These are phyloP conservation scores for Drosophila kohkoa DNA, from an alignment of 1,140 invertebrate genomes.

Conservation along the genomic window DNA sequence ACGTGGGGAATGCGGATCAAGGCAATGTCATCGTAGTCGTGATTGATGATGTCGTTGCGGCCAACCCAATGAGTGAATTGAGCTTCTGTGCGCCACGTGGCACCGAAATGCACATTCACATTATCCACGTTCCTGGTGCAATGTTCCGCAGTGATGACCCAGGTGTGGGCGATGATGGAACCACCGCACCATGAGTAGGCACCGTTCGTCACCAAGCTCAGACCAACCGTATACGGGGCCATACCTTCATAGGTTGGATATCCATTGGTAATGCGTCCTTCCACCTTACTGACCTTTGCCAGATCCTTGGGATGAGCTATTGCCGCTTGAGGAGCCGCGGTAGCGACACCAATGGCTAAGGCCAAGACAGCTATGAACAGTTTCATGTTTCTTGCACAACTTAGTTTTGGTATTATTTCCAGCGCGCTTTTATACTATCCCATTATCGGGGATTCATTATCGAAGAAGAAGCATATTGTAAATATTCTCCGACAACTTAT, in stretches of 20 bases:
- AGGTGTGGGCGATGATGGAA: slow-evolving; percentile 85
- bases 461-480: slow-evolving; percentile 2
- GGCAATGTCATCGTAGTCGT: slow-evolving; percentile 48
- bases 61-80: slow-evolving; percentile 44
- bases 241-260: slow-evolving; percentile 71
- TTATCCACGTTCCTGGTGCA: slow-evolving; percentile 72
- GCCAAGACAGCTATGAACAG: slow-evolving; percentile 50
- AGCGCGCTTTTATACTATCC: slow-evolving; percentile 15
- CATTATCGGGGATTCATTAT: slow-evolving; percentile 11
- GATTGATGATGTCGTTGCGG: slow-evolving; percentile 35
- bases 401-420: not conserved
- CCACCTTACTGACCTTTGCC: slow-evolving; percentile 19
- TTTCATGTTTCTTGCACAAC: slow-evolving; percentile 47
- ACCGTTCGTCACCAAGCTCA: slow-evolving; percentile 73
- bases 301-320: slow-evolving; percentile 27
- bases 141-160: slow-evolving; percentile 87
- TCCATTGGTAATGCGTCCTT: slow-evolving; percentile 66
- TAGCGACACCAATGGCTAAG: slow-evolving; percentile 41
- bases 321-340: slow-evolving; percentile 26
- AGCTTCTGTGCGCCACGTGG: slow-evolving; percentile 46
- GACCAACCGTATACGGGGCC: slow-evolving; percentile 85
- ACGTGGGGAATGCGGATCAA: slow-evolving; percentile 46
- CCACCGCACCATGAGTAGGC: slow-evolving; percentile 86
- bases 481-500: slow-evolving; percentile 16
- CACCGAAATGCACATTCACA: slow-evolving; percentile 53